Evolutionary conservation across 2,113 vertebrate genomes (phyloP), one percentile per base, ranked within the genome.

Genomic region (Loxodonta africana): DNA sequence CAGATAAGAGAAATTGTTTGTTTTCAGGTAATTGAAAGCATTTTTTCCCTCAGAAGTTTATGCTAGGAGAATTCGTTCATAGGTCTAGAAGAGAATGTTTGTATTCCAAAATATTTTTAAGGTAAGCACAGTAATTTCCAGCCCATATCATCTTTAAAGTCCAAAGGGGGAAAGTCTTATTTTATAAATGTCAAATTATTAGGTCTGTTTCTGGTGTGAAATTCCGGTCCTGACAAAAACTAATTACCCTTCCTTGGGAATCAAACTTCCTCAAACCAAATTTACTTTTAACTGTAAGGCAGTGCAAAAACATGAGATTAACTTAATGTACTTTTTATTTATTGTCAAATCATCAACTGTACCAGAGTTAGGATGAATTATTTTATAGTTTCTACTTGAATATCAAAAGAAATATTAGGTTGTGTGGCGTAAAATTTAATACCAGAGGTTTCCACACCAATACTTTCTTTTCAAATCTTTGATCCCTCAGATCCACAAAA

Each of bases 211-310:
- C 90, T 41, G 77, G 2, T 60, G 93, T 78, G 83, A 53, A 86
- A 96, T 90, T 60, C 69, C 77, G 92, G 51, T 92, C 21, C 63
- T 95, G 93, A 6, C 6, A 83, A 86, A 95, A 67, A 69, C 53
- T 95, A 92, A 87, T 96, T 83, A 65, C 69, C 18, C 30, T 98
- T 98, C 26, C 77, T 96, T 88, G 85, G 62, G 25, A 93, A 93
- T 74, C 48, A 80, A 11, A 84, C 90, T 74, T 3, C 41, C 44
- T 11, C 89, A 97, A 74, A 46, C 4, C 20, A 86, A 33, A 88
- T 94, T 77, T 97, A n/a, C 41, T 97, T 95, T 89, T 88, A 97
- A 95, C 97, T 96, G 71, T 73, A 44, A 77, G 30, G 4, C 0
- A 96, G 9, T 51, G 60, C 53, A 67, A 81, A 67, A 93, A 33